phyloP scores from a whole-genome alignment of 2,888 invertebrate species.

The Ellobium chinense region DNA sequence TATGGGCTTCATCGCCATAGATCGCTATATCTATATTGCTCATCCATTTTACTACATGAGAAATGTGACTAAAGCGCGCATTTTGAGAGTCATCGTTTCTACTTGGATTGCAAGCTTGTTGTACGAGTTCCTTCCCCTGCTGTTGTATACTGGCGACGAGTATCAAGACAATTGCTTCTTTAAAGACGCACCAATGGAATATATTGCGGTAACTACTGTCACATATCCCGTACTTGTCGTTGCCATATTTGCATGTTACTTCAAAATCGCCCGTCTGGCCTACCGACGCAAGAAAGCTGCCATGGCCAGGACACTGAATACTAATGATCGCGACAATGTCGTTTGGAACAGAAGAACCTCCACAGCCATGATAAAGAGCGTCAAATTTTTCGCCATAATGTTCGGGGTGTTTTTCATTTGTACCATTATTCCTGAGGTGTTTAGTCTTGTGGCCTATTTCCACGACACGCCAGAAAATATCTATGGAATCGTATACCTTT shows the following conservation, averaged over 20 bases:
- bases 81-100: background rate
- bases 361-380: background rate
- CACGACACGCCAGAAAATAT: background rate
- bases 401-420: background rate
- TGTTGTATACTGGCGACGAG: background rate
- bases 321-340: background rate
- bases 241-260: background rate
- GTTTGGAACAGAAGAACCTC: background rate
- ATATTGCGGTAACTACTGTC: background rate
- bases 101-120: background rate
- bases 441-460: background rate
- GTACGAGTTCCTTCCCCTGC: background rate
- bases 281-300: conserved; percentile 5
- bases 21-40: background rate
- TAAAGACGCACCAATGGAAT: background rate
- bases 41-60: conserved; percentile 9
- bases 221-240: background rate
- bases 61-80: background rate
- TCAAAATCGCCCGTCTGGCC: conserved; percentile 6
- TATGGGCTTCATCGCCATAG: background rate
- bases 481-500: background rate
- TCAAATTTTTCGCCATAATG: background rate
- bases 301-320: background rate
- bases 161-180: background rate
- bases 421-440: background rate